Base-by-base conservation (phyloP, 2,113 vertebrate genomes). In the Ochotona curzoniae region DNA sequence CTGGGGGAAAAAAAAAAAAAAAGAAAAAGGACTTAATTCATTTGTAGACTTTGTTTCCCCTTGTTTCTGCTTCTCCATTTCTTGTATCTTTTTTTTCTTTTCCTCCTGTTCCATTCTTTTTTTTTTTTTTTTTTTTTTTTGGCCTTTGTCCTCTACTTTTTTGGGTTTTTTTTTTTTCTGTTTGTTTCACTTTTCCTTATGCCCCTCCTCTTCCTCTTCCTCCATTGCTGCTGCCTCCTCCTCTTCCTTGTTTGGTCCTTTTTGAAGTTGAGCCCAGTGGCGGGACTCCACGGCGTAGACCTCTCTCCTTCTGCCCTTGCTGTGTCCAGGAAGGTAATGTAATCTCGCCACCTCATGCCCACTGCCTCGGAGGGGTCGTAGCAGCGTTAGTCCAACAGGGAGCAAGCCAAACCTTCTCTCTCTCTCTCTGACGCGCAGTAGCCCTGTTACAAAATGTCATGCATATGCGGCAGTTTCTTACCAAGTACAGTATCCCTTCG, bases 301-400 rank as follows among this genome's bases (percentile, higher is more conserved):
- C 99, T 97, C 98, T 99, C 98, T 99, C 99, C 99, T 99, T 99
- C 99, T 99, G 99, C 98, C 99, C 98, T 98, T 99, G 99, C 99
- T 99, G 99, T 98, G 98, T 98, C 98, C 98, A 99, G 94, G 98
- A 99, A 99, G 99, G 99, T 99, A 99, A 99, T 26, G 98, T 99
- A 99, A 98, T 98, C 97, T 98, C 97, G 76, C 21, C 71, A 1
- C 86, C 90, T 83, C 60, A 21, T 95, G 94, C 97, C 95, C 95
- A 95, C 97, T 96, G 96, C 98, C 97, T 97, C 97, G 60, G 95
- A 15, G 97, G 98, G 98, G 95, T 96, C 49, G 9, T 95, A 97
- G 98, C 95, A 94, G 93, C 95, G 11, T 78, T 96, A 89, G 98
- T 81, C 90, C 93, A 54, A 85, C 91, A 91, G 95, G 69, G 91